These are phyloP conservation scores for Alauda arvensis DNA, from an alignment of 2,797 vertebrate species.

Conservation along the genomic window DNA sequence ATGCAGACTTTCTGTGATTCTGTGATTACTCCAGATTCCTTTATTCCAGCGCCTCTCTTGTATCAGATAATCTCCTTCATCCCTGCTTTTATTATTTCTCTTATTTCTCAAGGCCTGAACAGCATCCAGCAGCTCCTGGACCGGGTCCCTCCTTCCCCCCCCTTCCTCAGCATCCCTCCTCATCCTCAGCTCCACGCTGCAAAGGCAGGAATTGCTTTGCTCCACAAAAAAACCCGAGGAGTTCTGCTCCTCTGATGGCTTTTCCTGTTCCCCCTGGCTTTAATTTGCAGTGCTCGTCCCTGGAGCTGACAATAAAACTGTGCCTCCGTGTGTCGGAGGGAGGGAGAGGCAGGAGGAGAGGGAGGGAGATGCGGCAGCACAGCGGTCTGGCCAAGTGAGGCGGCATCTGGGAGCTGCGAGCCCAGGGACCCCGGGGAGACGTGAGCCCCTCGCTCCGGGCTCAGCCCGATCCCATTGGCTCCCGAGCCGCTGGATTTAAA, in stretches of 20 bases:
- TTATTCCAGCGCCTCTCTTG: not conserved
- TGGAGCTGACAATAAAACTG: conserved; percentile 9
- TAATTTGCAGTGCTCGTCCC: not conserved
- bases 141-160: not conserved
- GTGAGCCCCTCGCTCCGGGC: conserved; percentile 3
- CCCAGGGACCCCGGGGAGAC: not conserved
- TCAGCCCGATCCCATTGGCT: conserved; percentile 49
- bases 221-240: not conserved
- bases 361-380: not conserved
- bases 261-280: conserved; percentile 20
- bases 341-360: not conserved
- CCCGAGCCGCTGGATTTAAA: conserved; percentile 33
- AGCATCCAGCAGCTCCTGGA: not conserved
- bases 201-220: not conserved
- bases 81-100: not conserved
- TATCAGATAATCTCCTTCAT: not conserved
- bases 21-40: not conserved
- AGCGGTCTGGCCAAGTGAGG: not conserved
- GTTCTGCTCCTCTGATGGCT: not conserved
- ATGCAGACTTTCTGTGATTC: not conserved
- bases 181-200: not conserved
- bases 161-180: not conserved
- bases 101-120: not conserved
- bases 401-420: conserved; percentile 18
- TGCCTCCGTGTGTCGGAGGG: not conserved